A percentile compares a stretch with the other conserved stretches of the same genome.
phyloP scores from a whole-genome alignment of 2,888 invertebrate species.

The Anoplius nigerrimus region DNA sequence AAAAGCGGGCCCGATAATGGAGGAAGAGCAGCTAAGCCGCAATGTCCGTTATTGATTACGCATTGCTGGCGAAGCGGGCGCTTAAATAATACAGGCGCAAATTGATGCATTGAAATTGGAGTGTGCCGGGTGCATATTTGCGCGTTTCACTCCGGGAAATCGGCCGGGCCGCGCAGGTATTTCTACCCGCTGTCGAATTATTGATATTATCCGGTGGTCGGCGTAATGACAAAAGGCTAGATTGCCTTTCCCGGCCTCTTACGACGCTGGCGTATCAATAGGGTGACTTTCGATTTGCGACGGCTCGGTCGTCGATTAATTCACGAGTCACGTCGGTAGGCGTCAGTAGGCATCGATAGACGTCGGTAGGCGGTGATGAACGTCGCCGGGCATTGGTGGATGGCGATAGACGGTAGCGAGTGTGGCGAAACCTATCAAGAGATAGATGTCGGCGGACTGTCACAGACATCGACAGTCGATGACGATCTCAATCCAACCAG shows the following conservation, averaged over 20 bases:
- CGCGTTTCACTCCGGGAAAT: slow-evolving; percentile 31
- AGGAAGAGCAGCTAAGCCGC: slow-evolving; percentile 33
- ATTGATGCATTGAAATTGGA: slow-evolving; percentile 25
- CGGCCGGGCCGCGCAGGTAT: slow-evolving; percentile 9
- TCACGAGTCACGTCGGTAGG: background rate
- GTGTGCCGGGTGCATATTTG: background rate
- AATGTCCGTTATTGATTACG: slow-evolving; percentile 66
- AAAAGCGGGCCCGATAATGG: slow-evolving; percentile 28
- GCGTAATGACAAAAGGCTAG: no score
- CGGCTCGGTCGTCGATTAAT: background rate
- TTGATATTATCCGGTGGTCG: background rate
- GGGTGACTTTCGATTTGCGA: background rate
- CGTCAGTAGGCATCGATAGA: no score
- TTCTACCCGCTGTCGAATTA: background rate
- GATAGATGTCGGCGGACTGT: no score
- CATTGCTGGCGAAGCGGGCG: slow-evolving; percentile 54
- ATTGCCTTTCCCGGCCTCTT: no score
- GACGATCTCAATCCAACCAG: no score
- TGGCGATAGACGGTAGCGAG: no score
- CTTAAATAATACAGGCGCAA: slow-evolving; percentile 33
- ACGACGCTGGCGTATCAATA: background rate
- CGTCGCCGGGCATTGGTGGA: no score
- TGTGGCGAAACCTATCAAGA: no score
- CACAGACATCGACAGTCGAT: no score
- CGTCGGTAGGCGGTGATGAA: no score